phyloP scores from a whole-genome alignment of 2,888 invertebrate species.

The Drosophila infuscata region DNA sequence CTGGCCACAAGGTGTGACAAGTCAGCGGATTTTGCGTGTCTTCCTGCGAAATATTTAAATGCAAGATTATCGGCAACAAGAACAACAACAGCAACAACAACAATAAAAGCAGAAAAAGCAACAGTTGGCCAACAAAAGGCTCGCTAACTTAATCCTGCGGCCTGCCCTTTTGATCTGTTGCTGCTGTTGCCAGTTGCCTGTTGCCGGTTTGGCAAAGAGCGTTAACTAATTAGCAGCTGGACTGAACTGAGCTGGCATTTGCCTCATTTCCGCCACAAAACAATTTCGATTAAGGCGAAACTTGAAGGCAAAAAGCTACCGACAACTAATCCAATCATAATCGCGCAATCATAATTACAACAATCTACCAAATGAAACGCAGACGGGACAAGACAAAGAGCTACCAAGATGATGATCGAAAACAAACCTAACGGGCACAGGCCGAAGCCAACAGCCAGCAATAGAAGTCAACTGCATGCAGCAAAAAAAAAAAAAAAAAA shows the following conservation, averaged over 20 bases:
- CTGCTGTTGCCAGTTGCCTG: slow-evolving; percentile 16
- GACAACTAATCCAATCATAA: slow-evolving; percentile 78
- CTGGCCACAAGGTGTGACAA: slow-evolving; percentile 78
- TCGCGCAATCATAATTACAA: slow-evolving; percentile 78
- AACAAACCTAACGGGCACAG: slow-evolving; percentile 50
- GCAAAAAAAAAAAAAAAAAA: slow-evolving; percentile 6
- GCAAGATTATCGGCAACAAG: slow-evolving; percentile 68
- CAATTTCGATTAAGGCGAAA: slow-evolving; percentile 71
- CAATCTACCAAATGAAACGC: slow-evolving; percentile 67
- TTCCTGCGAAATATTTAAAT: slow-evolving; percentile 79
- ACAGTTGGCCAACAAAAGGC: slow-evolving; percentile 47
- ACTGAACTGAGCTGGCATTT: slow-evolving; percentile 45
- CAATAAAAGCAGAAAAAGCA: slow-evolving; percentile 3
- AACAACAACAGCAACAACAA: slow-evolving; percentile 15
- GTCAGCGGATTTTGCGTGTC: slow-evolving; percentile 81
- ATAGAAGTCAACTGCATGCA: slow-evolving; percentile 27
- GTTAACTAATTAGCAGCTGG: slow-evolving; percentile 75
- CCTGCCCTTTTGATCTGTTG: slow-evolving; percentile 56
- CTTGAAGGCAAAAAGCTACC: slow-evolving; percentile 58
- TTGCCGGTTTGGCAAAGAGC: slow-evolving; percentile 27
- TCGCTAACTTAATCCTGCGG: slow-evolving; percentile 72
- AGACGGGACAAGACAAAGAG: slow-evolving; percentile 28
- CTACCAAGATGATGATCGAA: slow-evolving; percentile 45
- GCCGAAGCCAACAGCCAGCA: slow-evolving; percentile 35
- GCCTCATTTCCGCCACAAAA: slow-evolving; percentile 69